A percentile compares a stretch with the other conserved stretches of the same genome.
Evolutionary conservation across 2,797 vertebrate species (phyloP).

Genomic region (Gobio occitaniae): DNA sequence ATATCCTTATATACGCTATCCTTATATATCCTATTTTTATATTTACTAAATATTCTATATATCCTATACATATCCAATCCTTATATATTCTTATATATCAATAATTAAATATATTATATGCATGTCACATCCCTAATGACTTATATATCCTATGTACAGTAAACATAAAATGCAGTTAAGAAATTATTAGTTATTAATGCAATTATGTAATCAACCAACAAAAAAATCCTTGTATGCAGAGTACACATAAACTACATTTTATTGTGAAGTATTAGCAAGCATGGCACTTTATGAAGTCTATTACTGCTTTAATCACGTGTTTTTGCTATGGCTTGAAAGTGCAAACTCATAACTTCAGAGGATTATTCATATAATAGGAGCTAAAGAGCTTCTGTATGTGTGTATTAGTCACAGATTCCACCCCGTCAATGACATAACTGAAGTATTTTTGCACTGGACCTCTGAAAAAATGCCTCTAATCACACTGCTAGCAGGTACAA

Average conservation of each 20-base stretch:
- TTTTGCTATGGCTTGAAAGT: background rate
- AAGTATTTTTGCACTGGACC: conserved; percentile 25
- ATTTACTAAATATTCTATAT: too few species aligned
- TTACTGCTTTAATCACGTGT: background rate
- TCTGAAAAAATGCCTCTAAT: conserved; percentile 38
- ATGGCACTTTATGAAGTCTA: background rate
- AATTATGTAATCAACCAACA: background rate
- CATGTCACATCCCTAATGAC: too few species aligned
- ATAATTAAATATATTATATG: too few species aligned
- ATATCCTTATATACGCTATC: too few species aligned
- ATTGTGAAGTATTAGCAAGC: background rate
- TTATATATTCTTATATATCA: too few species aligned
- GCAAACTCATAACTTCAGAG: conserved; percentile 19
- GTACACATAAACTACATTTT: background rate
- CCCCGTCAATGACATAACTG: conserved; percentile 7
- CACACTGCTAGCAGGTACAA: conserved; percentile 22
- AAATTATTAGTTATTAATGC: background rate
- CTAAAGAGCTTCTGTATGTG: conserved; percentile 21
- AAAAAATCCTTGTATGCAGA: background rate
- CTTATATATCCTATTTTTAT: too few species aligned
- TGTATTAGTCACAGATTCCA: conserved; percentile 20
- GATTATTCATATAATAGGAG: conserved; percentile 17
- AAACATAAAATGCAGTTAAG: background rate
- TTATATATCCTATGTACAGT: background rate
- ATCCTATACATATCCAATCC: too few species aligned